These are phyloP conservation scores for Drosophila erecta DNA, from an alignment of 1,140 invertebrate species.

Conservation along the genomic window DNA sequence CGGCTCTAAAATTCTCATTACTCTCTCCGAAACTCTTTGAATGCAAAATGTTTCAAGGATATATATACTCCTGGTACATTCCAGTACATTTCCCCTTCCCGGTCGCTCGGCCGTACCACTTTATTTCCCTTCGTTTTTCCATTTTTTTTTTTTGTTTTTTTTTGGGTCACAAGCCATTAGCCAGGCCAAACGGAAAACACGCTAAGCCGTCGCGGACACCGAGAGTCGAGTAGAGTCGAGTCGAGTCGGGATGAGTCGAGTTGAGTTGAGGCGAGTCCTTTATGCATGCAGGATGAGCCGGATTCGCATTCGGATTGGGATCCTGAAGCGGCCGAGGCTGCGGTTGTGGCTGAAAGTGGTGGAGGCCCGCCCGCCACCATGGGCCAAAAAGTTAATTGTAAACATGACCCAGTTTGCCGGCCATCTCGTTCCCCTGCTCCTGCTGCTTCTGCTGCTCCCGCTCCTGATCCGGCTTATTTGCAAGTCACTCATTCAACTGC, in stretches of 20 bases:
- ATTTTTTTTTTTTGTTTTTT: constrained; percentile 6
- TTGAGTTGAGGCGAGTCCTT: constrained; percentile 35
- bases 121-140: not conserved
- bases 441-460: not conserved
- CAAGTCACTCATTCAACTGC: constrained; percentile 31
- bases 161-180: constrained; percentile 61
- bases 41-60: constrained; percentile 59
- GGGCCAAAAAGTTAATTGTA: constrained; percentile 78
- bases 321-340: constrained; percentile 30
- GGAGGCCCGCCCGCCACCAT: constrained; percentile 18
- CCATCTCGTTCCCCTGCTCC: constrained; percentile 6
- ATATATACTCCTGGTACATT: constrained; percentile 12
- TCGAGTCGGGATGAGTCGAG: too few species aligned
- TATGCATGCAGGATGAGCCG: constrained; percentile 74
- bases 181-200: constrained; percentile 40
- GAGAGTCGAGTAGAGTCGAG: not conserved
- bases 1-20: constrained; percentile 31
- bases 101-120: constrained; percentile 7
- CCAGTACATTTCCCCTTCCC: constrained; percentile 13
- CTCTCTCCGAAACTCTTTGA: constrained; percentile 45
- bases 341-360: constrained; percentile 43
- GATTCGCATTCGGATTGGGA: constrained; percentile 36
- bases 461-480: constrained; percentile 12
- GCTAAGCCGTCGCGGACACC: constrained; percentile 42
- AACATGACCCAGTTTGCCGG: constrained; percentile 73